These are phyloP conservation scores for Ptychobarbus kaznakovi DNA, from an alignment of 2,797 vertebrate genomes.

Conservation along the genomic window DNA sequence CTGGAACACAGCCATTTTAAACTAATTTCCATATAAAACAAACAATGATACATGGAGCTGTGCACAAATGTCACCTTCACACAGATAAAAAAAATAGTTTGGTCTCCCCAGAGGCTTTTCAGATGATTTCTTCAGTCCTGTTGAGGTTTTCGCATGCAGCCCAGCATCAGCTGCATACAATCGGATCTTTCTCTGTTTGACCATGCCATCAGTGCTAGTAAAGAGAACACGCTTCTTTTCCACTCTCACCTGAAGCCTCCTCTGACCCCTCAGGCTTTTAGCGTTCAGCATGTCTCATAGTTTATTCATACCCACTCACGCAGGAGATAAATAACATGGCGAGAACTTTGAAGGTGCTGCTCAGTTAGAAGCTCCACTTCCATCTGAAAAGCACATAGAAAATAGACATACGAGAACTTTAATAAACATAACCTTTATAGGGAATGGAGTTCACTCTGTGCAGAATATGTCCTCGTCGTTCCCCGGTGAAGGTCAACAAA, in stretches of 20 bases:
- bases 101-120: not conserved
- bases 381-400: conserved; percentile 2
- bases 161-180: not conserved
- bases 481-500: not conserved
- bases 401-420: not conserved
- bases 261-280: conserved; percentile 38
- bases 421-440: not conserved
- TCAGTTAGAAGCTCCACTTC: conserved; percentile 12
- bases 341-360: conserved; percentile 26
- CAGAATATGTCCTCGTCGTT: not conserved
- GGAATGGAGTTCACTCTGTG: not conserved
- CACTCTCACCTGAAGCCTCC: not conserved
- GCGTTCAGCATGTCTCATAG: not conserved
- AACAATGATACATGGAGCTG: not conserved
- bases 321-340: conserved; percentile 15
- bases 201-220: not conserved
- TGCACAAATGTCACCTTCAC: not conserved
- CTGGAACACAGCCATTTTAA: not conserved
- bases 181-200: not conserved
- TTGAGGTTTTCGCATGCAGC: not conserved
- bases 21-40: conserved; percentile 7
- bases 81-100: not conserved
- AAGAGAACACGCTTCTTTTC: not conserved
- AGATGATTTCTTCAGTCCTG: not conserved
- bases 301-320: conserved; percentile 16